Base-by-base conservation (phyloP, 2,888 invertebrate genomes). In the Apomyelois bistriatella region DNA sequence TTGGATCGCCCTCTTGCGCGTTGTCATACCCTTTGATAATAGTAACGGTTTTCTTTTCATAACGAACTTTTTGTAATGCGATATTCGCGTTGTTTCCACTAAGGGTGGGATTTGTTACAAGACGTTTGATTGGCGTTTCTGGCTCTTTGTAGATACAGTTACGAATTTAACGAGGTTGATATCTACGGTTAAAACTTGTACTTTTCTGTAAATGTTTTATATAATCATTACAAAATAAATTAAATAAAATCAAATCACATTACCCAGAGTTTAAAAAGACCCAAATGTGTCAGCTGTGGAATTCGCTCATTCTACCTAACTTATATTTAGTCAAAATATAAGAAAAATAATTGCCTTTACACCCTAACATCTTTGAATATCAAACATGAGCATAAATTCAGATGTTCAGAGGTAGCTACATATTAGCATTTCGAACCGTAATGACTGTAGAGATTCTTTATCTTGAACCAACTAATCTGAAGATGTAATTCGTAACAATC, bases 61-160 rank as follows among this genome's bases (percentile, higher is more conserved):
- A 89, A 87, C 88, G 88, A 85, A 89, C 85, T 87, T 88, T 84
- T 85, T 85, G 89, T 84, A 89, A 89, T 78, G 79, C 67, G 86
- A 89, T 89, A 89, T 84, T 76, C 76, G 71, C 76, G 72, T 84
- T 88, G 85, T 88, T 87, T 85, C 79, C 83, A 70, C 76, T 81
- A 82, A 86, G 85, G 88, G 86, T 82, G 75, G 65, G 70, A 79
- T 84, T 82, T 84, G 76, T 79, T 76, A 77, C 79, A 54, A 72
- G 65, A 65, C 66, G 58, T 72, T 70, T 79, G 79, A 82, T 83
- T 81, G 76, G 74, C 74, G 72, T 72, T 68, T 61, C 64, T 60
- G 56, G 62, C 62, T 64, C 85, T 86, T 84, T 85, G 80, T 79
- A 71, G 76, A 63, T 81, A 75, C 64, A 72, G 73, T 85, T 83